Base-by-base conservation (phyloP, 2,888 invertebrate genomes). In the Nysson spinosus region DNA sequence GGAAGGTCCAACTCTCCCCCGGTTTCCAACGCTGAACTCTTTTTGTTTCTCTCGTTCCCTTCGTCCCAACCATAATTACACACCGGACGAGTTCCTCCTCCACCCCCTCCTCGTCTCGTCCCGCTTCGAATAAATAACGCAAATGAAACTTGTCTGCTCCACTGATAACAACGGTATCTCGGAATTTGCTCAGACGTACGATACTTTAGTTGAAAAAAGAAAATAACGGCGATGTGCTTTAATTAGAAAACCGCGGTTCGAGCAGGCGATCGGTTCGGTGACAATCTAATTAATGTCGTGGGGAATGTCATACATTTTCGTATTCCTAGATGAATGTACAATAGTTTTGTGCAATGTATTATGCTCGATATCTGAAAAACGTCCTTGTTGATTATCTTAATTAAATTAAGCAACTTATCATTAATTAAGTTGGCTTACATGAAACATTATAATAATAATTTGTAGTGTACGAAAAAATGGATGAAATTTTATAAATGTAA, bases 111-210 rank as follows among this genome's bases (percentile, higher is more conserved):
- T n/a, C n/a, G n/a, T n/a, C n/a, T n/a, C n/a, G n/a, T n/a, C n/a
- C n/a, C 55, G 55, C 54, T 58, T 46, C 72, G 64, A 76, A 76
- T 83, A 84, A 85, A 83, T 85, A 84, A 84, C 82, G 79, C 78
- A 81, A 83, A 83, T 85, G 83, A 83, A 84, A 84, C 78, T 81
- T 80, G 79, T 78, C 80, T 79, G 77, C 77, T 66, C 61, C 73
- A 62, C 51, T 71, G 74, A 60, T 73, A 78, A 77, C 69, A 76
- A 79, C 75, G 69, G 64, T 62, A 68, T 60, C 72, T 69, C 72
- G 71, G 70, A 73, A 65, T 69, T 76, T 77, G 60, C 72, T 73
- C 58, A 51, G 67, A 65, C 52, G 47, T n/a, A n/a, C 55, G 49
- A 50, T 35, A 42, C 40, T 49, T 61, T 40, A 28, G 17, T 32